phyloP scores from a whole-genome alignment of 2,113 vertebrate genomes.

The Malurus melanocephalus region DNA sequence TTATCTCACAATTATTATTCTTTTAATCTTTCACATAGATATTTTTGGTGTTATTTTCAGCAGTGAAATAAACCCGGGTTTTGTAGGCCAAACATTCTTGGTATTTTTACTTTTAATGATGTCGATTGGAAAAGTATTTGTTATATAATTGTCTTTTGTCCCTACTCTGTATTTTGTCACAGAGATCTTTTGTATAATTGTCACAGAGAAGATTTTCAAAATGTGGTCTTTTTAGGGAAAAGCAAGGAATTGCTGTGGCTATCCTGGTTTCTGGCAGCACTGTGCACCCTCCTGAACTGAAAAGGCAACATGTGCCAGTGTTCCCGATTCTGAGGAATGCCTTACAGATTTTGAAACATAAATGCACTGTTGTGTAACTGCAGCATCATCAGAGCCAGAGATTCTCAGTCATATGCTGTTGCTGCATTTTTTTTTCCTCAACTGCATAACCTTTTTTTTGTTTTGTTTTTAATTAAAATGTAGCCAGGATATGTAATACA shows the following conservation, averaged over 20 bases:
- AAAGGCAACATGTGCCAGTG: rapidly evolving
- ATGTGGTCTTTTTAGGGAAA: neutral
- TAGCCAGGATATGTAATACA: neutral
- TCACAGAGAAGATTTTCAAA: neutral
- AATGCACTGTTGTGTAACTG: constrained; percentile 41
- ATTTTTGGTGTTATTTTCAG: neutral
- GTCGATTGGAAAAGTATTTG: neutral
- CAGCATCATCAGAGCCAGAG: constrained; percentile 1
- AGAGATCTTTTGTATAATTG: neutral
- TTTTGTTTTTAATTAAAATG: neutral
- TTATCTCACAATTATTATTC: neutral
- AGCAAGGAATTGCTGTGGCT: neutral
- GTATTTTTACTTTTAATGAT: neutral
- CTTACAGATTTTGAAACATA: neutral
- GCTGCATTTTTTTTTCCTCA: neutral
- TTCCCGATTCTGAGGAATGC: neutral
- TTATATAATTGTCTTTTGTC: neutral
- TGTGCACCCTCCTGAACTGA: neutral
- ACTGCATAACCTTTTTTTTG: neutral
- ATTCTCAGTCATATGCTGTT: neutral
- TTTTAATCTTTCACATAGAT: neutral
- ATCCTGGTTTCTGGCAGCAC: neutral
- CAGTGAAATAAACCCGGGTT: neutral
- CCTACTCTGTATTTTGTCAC: neutral
- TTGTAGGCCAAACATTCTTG: neutral